Evolutionary conservation across 2,888 invertebrate genomes (phyloP).

Genomic region (Allacma fusca): DNA sequence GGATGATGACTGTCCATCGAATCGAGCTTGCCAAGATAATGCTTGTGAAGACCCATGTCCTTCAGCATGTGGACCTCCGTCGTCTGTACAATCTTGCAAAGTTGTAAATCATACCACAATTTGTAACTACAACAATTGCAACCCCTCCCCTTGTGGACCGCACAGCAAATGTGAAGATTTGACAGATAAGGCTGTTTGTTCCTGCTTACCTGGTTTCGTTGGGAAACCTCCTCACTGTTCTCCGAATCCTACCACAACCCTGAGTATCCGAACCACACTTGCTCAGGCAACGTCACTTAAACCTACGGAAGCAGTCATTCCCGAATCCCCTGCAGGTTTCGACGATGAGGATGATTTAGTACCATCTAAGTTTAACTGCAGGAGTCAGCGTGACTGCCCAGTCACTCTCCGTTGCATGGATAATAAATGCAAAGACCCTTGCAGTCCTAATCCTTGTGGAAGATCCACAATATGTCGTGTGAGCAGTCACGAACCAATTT

Average conservation of each 20-base stretch:
- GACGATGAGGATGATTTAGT: neutral
- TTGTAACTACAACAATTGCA: conserved; percentile 37
- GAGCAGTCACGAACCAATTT: conserved; percentile 26
- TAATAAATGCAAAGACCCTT: conserved; percentile 26
- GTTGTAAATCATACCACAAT: conserved; percentile 29
- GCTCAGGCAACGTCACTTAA: neutral
- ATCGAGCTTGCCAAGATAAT: conserved; percentile 28
- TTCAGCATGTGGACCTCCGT: neutral
- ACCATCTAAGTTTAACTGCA: conserved; percentile 67
- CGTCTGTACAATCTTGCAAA: conserved; percentile 11
- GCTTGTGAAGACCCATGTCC: conserved; percentile 41
- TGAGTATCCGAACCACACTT: neutral
- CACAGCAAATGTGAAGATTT: conserved; percentile 37
- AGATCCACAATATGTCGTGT: conserved; percentile 27
- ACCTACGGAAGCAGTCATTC: neutral
- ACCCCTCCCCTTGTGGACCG: conserved; percentile 39
- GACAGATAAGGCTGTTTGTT: neutral
- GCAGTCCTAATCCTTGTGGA: conserved; percentile 38
- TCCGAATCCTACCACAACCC: neutral
- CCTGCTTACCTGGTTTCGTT: conserved; percentile 33
- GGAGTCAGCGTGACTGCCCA: conserved; percentile 84
- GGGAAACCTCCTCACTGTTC: conserved; percentile 17
- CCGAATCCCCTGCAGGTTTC: neutral
- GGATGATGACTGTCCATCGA: conserved; percentile 30
- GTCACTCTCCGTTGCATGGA: conserved; percentile 65